Percentiles rank a stretch among this genome's conserved stretches.
These are phyloP conservation scores for Halcyon chelicuti DNA, from an alignment of 2,797 vertebrate genomes.

Conservation along the genomic window DNA sequence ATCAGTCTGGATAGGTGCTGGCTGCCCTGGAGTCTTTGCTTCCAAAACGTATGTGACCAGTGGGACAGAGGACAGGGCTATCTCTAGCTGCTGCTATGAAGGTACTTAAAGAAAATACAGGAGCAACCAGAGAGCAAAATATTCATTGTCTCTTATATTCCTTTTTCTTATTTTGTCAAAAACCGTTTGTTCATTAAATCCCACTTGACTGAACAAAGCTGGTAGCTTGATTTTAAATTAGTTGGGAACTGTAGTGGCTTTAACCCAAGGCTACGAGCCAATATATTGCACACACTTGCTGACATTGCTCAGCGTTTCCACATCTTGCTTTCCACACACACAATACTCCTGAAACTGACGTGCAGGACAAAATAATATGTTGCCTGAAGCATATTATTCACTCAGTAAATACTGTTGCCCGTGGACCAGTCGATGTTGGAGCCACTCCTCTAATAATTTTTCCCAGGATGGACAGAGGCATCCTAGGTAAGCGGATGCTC, in stretches of 20 bases:
- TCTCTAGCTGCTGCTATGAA: neutral
- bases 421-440: neutral
- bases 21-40: neutral
- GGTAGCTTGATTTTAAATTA: slow-evolving; percentile 14
- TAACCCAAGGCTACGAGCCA: slow-evolving; percentile 3
- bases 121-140: neutral
- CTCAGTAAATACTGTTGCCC: neutral
- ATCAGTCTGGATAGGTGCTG: accelerated
- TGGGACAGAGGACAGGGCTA: neutral
- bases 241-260: neutral
- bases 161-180: neutral
- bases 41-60: neutral
- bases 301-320: slow-evolving; percentile 14
- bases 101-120: neutral
- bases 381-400: neutral
- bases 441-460: neutral
- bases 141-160: neutral
- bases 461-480: neutral
- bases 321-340: neutral
- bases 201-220: neutral
- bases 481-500: neutral
- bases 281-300: neutral
- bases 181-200: neutral
- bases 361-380: neutral
- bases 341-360: neutral